These are phyloP conservation scores for Chrysomela aeneicollis DNA, from an alignment of 2,888 invertebrate species.

Conservation along the genomic window DNA sequence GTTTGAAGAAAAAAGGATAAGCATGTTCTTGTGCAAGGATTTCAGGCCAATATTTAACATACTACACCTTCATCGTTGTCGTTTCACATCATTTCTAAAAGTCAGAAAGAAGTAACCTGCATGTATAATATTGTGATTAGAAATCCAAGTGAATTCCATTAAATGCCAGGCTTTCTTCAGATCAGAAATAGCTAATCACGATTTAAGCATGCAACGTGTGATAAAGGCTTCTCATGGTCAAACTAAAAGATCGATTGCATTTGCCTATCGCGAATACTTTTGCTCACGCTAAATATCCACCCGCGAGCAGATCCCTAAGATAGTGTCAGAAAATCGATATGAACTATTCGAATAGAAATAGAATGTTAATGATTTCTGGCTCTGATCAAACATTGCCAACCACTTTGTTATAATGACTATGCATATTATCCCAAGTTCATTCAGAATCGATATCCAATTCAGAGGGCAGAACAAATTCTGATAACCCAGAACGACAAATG, in stretches of 20 bases:
- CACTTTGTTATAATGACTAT: conserved; percentile 2
- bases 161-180: not conserved
- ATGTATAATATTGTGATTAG: too few relatives aligned
- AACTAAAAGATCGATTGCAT: conserved; percentile 2
- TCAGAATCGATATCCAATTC: not conserved
- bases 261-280: not conserved
- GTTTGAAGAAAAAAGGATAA: too few relatives aligned
- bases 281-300: conserved; percentile 3
- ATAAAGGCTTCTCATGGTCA: conserved; percentile 4
- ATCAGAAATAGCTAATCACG: not conserved
- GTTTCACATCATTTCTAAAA: too few relatives aligned
- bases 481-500: not conserved
- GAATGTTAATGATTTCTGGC: conserved; percentile 1
- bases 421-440: not conserved
- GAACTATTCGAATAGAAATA: not conserved
- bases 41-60: too few relatives aligned
- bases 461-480: not conserved
- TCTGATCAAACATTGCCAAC: not conserved
- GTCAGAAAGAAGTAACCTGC: too few relatives aligned
- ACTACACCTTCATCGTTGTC: too few relatives aligned
- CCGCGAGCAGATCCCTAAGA: not conserved
- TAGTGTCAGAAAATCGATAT: not conserved
- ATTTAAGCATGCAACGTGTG: not conserved
- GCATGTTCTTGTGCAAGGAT: too few relatives aligned
- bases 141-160: not conserved